These are phyloP conservation scores for Chionoecetes opilio DNA, from an alignment of 1,140 invertebrate genomes.

Conservation along the genomic window DNA sequence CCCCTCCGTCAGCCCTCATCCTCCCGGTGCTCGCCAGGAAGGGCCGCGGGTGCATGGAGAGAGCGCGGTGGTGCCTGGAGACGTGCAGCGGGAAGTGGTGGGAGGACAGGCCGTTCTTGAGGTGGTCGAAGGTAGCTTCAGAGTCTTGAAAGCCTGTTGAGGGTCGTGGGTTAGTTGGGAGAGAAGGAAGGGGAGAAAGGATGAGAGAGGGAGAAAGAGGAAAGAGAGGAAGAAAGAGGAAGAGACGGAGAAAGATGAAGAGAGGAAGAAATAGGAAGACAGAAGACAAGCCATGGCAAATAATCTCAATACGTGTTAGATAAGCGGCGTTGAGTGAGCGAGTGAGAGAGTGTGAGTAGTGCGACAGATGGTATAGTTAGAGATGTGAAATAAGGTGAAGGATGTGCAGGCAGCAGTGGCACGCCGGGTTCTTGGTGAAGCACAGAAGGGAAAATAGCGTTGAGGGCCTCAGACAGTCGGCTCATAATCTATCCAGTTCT, in stretches of 20 bases:
- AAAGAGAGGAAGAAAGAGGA: not conserved
- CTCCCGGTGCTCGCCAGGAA: not conserved
- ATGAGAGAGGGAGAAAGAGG: conserved; percentile 12
- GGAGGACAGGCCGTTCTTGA: conserved; percentile 44
- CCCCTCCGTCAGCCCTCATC: not conserved
- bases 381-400: too few species aligned
- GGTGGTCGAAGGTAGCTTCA: conserved; percentile 48
- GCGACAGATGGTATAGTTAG: too few species aligned
- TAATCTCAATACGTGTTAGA: too few species aligned
- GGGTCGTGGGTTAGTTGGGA: not conserved
- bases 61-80: conserved; percentile 40
- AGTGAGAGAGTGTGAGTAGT: too few species aligned
- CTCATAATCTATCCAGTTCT: too few species aligned
- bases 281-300: not conserved
- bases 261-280: not conserved
- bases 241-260: not conserved
- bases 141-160: conserved; percentile 38
- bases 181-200: not conserved
- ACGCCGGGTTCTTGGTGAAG: too few species aligned
- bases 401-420: too few species aligned
- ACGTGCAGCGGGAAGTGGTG: not conserved
- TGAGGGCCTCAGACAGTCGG: too few species aligned
- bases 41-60: not conserved
- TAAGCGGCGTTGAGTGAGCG: too few species aligned
- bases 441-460: too few species aligned